A percentile compares a stretch with the other conserved stretches of the same genome.
phyloP scores from a whole-genome alignment of 2,888 invertebrate genomes.

The Theretra japonica region DNA sequence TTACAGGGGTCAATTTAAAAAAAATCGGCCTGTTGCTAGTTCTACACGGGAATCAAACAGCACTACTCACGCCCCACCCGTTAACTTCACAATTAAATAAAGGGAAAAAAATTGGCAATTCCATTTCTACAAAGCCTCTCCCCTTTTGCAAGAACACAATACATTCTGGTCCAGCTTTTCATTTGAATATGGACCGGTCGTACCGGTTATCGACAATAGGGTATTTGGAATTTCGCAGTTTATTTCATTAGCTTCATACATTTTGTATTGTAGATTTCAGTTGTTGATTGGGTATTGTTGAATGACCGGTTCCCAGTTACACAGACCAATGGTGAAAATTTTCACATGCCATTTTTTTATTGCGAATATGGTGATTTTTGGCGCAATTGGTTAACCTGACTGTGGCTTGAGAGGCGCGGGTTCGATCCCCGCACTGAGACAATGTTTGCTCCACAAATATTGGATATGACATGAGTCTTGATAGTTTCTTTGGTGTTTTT shows the following conservation, averaged over 20 bases:
- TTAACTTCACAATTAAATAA: not conserved
- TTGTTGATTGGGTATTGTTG: not conserved
- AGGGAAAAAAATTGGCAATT: not conserved
- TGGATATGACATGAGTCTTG: too few relatives aligned
- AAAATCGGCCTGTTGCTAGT: not conserved
- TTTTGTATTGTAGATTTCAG: not conserved
- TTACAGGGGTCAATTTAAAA: too few relatives aligned
- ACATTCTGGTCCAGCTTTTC: not conserved
- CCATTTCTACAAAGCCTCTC: not conserved
- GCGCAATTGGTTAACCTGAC: too few relatives aligned
- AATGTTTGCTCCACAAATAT: too few relatives aligned
- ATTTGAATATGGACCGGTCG: not conserved
- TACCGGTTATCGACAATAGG: slow-evolving; percentile 6
- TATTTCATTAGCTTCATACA: not conserved
- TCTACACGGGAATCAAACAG: slow-evolving; percentile 2
- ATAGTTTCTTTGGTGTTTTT: too few relatives aligned
- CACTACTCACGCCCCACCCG: not conserved
- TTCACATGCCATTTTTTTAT: too few relatives aligned
- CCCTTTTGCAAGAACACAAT: not conserved
- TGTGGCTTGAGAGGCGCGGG: too few relatives aligned
- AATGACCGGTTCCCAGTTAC: not conserved
- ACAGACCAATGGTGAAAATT: not conserved
- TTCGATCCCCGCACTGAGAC: too few relatives aligned
- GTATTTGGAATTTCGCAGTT: not conserved
- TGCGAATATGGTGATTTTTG: too few relatives aligned